Percentiles rank a stretch among this genome's conserved stretches.
Evolutionary conservation across 2,888 invertebrate genomes (phyloP).

Genomic region (Drosophila atripex): DNA sequence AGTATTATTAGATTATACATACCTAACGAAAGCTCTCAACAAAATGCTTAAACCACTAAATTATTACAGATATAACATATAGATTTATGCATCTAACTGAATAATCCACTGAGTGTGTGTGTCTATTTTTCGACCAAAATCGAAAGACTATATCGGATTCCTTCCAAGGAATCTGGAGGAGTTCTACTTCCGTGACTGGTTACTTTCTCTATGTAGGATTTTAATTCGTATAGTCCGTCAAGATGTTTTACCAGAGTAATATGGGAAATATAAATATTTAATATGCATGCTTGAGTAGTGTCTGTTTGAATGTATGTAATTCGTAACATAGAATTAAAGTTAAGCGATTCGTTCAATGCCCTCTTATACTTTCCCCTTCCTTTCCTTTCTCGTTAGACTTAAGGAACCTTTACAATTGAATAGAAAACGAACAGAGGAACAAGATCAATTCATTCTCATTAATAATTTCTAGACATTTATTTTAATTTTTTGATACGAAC

Average conservation of each 20-base stretch:
- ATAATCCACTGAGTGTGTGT: constrained; percentile 41
- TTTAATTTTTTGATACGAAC: constrained; percentile 17
- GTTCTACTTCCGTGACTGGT: constrained; percentile 10
- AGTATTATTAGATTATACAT: constrained; percentile 75
- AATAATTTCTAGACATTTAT: constrained; percentile 18
- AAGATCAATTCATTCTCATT: constrained; percentile 29
- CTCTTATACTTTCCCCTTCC: constrained; percentile 3
- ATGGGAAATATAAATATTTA: constrained; percentile 27
- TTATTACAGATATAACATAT: constrained; percentile 42
- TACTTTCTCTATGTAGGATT: constrained; percentile 34
- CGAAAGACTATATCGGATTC: constrained; percentile 5
- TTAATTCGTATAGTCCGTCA: constrained; percentile 41
- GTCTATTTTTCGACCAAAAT: constrained; percentile 24
- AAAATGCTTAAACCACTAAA: constrained; percentile 41
- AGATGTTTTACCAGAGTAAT: constrained; percentile 30
- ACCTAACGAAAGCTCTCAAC: constrained; percentile 37
- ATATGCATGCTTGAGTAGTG: constrained; percentile 52
- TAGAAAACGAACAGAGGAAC: constrained; percentile 26
- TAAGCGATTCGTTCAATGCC: constrained; percentile 8
- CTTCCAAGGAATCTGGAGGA: neutral
- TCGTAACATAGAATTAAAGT: constrained; percentile 18
- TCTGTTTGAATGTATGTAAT: constrained; percentile 46
- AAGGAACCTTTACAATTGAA: constrained; percentile 10
- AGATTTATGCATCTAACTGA: constrained; percentile 48
- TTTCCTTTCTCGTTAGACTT: constrained; percentile 12